These are phyloP conservation scores for Eupelmus urozonus DNA, from an alignment of 2,888 invertebrate species.

Conservation along the genomic window DNA sequence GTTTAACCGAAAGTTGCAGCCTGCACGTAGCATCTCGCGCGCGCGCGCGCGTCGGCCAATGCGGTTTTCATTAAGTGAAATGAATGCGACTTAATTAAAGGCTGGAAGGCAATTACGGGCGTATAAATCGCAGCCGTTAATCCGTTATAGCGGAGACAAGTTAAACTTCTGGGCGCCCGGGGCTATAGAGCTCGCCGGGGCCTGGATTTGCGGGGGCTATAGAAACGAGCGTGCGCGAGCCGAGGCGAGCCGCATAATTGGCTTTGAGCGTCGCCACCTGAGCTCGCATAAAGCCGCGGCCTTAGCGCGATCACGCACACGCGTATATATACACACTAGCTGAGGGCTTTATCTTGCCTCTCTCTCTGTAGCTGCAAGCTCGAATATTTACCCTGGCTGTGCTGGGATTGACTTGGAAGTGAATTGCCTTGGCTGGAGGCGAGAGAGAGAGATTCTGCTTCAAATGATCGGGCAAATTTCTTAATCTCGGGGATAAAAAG, in stretches of 20 bases:
- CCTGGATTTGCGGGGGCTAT: conserved; percentile 71
- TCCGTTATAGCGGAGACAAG: conserved; percentile 76
- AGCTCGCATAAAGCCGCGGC: conserved; percentile 68
- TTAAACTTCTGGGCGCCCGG: conserved; percentile 68
- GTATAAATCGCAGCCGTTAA: conserved; percentile 75
- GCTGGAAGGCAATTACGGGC: conserved; percentile 73
- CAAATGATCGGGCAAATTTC: conserved; percentile 34
- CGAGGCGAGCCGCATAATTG: conserved; percentile 76
- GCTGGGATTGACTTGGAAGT: conserved; percentile 22
- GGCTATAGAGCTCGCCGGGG: too few species aligned
- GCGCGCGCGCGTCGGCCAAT: conserved; percentile 60
- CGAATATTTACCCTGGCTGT: conserved; percentile 41
- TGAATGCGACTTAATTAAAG: conserved; percentile 77
- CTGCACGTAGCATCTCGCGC: too few species aligned
- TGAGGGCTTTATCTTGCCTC: conserved; percentile 31
- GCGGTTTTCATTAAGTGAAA: conserved; percentile 73
- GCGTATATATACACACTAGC: neutral
- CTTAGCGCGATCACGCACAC: conserved; percentile 60
- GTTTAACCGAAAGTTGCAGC: conserved; percentile 41
- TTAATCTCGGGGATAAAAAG: conserved; percentile 18
- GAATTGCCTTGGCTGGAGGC: neutral
- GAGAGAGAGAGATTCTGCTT: neutral
- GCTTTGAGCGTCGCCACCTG: conserved; percentile 77
- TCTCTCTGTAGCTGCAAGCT: too few species aligned
- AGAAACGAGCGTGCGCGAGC: conserved; percentile 63